These are phyloP conservation scores for Standfussiana lucernea DNA, from an alignment of 2,888 invertebrate species.

Conservation along the genomic window DNA sequence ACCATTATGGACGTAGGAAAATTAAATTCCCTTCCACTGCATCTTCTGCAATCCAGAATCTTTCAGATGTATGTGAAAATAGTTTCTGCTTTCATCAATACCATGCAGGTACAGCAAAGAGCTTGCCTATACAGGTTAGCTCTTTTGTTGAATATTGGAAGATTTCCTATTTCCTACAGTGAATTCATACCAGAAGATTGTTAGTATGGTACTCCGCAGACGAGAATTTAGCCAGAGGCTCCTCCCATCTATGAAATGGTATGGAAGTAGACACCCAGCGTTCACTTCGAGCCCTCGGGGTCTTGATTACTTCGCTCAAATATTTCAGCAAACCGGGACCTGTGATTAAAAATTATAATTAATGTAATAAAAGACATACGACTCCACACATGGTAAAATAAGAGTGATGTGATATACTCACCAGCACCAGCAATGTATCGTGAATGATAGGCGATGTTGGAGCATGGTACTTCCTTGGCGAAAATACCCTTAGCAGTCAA, in stretches of 20 bases:
- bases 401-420: conserved; percentile 8
- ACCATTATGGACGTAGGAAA: not conserved
- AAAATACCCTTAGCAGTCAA: conserved; percentile 82
- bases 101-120: not conserved
- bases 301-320: conserved; percentile 91
- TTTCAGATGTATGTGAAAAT: not conserved
- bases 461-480: conserved; percentile 90
- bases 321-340: conserved; percentile 88
- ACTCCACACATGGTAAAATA: not conserved
- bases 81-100: too few relatives aligned
- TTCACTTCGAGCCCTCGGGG: conserved; percentile 92
- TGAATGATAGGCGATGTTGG: conserved; percentile 97
- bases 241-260: too few relatives aligned
- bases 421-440: conserved; percentile 93
- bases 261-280: too few relatives aligned
- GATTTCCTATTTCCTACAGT: not conserved
- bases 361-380: not conserved
- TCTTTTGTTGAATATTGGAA: not conserved
- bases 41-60: not conserved
- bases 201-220: too few relatives aligned
- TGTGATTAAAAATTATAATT: conserved; percentile 45
- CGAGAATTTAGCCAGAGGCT: too few relatives aligned
- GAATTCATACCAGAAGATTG: conserved; percentile 56
- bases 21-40: not conserved
- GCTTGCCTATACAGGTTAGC: not conserved